phyloP scores from a whole-genome alignment of 2,113 vertebrate genomes.

The Podiceps cristatus region DNA sequence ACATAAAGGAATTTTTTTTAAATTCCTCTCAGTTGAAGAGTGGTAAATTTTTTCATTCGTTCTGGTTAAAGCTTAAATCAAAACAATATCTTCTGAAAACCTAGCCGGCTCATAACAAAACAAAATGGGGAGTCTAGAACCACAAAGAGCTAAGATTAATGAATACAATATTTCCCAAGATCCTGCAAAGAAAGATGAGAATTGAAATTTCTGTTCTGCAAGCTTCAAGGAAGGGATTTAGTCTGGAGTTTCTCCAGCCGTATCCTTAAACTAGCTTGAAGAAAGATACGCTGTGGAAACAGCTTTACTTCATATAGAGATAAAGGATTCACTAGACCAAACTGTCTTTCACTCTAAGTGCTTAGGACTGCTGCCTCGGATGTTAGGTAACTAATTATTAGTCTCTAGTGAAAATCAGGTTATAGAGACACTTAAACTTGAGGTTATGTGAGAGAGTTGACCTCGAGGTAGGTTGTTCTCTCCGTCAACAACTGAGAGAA shows the following conservation, averaged over 20 bases:
- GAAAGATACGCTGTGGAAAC: background rate
- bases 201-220: background rate
- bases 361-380: background rate
- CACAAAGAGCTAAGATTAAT: background rate
- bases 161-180: background rate
- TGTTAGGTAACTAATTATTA: background rate
- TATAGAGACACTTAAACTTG: background rate
- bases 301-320: background rate
- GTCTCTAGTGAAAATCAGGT: background rate
- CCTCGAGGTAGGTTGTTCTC: background rate
- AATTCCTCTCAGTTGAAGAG: background rate
- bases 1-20: background rate
- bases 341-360: background rate
- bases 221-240: background rate
- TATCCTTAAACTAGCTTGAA: background rate
- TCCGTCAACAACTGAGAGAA: background rate
- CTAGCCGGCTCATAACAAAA: background rate
- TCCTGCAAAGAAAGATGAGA: background rate
- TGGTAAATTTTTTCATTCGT: background rate
- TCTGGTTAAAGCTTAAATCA: background rate
- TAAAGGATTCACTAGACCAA: background rate
- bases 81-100: background rate
- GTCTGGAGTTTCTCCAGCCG: background rate
- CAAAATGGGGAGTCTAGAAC: background rate
- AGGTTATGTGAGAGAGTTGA: background rate